Base-by-base conservation (phyloP, 2,888 invertebrate genomes). In the Callyntrura sp. region DNA sequence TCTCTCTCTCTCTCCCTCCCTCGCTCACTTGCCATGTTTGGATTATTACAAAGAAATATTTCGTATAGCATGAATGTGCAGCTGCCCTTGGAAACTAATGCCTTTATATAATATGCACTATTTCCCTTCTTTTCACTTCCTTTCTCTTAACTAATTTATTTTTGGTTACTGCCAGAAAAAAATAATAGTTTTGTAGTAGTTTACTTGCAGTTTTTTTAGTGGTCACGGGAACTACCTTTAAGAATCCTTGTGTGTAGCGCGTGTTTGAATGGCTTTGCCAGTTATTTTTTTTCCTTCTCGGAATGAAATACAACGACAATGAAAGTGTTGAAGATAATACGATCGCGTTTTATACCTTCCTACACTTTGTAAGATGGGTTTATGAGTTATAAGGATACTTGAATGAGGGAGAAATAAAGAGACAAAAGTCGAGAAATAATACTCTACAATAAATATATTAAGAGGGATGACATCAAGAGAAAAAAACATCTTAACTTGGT, bases 281-380 rank as follows among this genome's bases (percentile, higher is more conserved):
- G 68, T 87, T 87, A 81, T 87, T 70, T 70, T 76, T 85, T 62
- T 65, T 55, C 62, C 12, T 68, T 48, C 82, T 76, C 51, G 60
- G 55, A 88, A 78, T 20, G 78, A 88, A 89, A 79, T 82, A 73
- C 70, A 57, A 78, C 60, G 35, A 84, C 43, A 84, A 70, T 81
- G 83, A 68, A 88, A 85, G 90, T 90, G 90, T 90, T 90, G 90
- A 90, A 81, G 88, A 81, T 84, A 84, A 85, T 79, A 79, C 68
- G 78, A 55, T 55, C 60, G 43, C 35, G 62, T 76, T 48, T 51
- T 62, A 14, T 65, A n/a, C 43, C 14, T 45, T 43, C 43, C 48
- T 57, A n/a, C 62, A 25, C 25, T 73, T 17, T 51, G 70, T 73
- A 85, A 89, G 85, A 90, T 85, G 85, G 85, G 85, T 57, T 35